Percentiles rank a stretch among this genome's conserved stretches.
These are phyloP conservation scores for Esox masquinongy DNA, from an alignment of 2,797 vertebrate genomes.

Conservation along the genomic window DNA sequence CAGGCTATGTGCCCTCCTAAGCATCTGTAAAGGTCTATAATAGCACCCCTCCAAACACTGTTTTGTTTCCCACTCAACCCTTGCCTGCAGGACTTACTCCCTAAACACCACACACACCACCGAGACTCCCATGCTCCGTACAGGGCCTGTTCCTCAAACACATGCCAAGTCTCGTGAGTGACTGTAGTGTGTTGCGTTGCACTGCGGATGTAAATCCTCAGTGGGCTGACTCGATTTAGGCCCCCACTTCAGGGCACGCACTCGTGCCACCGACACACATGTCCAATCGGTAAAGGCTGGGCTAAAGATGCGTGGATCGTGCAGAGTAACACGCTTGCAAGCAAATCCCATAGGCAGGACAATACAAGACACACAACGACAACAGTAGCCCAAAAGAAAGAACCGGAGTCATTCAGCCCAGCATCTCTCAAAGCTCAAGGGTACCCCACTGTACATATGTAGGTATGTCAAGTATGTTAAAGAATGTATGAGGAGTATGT, in stretches of 20 bases:
- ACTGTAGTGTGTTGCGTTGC: slow-evolving; percentile 35
- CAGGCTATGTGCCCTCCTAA: slow-evolving; percentile 23
- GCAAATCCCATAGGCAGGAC: slow-evolving; percentile 56
- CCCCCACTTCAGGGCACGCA: slow-evolving; percentile 40
- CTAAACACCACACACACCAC: slow-evolving; percentile 64
- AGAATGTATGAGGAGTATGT: slow-evolving; percentile 78
- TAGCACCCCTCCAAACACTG: slow-evolving; percentile 43
- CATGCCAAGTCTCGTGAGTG: slow-evolving; percentile 70
- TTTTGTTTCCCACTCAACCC: slow-evolving; percentile 35
- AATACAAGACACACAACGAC: slow-evolving; percentile 42
- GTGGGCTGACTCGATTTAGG: slow-evolving; percentile 41
- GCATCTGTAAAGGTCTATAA: slow-evolving; percentile 31
- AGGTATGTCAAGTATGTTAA: slow-evolving; percentile 78
- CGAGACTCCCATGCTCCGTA: slow-evolving; percentile 69
- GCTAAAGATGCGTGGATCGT: slow-evolving; percentile 70
- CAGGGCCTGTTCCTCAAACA: slow-evolving; percentile 55
- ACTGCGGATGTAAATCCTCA: slow-evolving; percentile 24
- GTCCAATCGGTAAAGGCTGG: slow-evolving; percentile 59
- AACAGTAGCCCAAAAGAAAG: slow-evolving; percentile 60
- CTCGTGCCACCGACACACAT: slow-evolving; percentile 53
- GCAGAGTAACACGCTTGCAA: slow-evolving; percentile 70
- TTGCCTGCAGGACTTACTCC: slow-evolving; percentile 54
- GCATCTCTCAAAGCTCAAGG: slow-evolving; percentile 79
- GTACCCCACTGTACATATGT: slow-evolving; percentile 86
- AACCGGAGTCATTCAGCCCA: slow-evolving; percentile 69